Evolutionary conservation across 1,140 invertebrate genomes (phyloP).

Genomic region (Drosophila repleta): DNA sequence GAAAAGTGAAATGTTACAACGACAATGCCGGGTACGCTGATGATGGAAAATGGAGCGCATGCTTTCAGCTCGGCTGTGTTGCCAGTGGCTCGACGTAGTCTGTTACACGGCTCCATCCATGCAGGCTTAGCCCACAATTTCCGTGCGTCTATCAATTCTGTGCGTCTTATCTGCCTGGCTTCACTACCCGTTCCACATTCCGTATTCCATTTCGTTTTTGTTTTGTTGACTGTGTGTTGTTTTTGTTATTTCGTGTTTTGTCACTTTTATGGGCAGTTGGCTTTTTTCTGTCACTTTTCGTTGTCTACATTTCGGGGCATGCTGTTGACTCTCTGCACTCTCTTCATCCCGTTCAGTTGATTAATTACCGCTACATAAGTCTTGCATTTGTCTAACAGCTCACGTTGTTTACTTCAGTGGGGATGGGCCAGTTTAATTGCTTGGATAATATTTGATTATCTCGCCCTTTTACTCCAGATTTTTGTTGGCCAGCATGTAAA

Average conservation of each 20-base stretch:
- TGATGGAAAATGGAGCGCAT: conserved; percentile 50
- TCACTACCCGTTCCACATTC: conserved; percentile 25
- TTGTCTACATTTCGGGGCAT: conserved; percentile 39
- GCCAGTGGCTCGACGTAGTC: conserved; percentile 40
- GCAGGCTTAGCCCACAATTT: conserved; percentile 57
- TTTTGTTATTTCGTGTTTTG: conserved; percentile 36
- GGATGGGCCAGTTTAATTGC: conserved; percentile 32
- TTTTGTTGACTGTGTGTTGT: conserved; percentile 38
- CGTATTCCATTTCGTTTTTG: conserved; percentile 32
- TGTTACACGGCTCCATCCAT: conserved; percentile 20
- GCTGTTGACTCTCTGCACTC: conserved; percentile 17
- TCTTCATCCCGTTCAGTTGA: conserved; percentile 40
- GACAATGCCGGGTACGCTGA: conserved; percentile 58
- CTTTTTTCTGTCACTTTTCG: conserved; percentile 45
- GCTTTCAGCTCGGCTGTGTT: conserved; percentile 49
- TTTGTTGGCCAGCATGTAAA: conserved; percentile 18
- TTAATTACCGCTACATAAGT: conserved; percentile 49
- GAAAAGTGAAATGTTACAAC: conserved; percentile 81
- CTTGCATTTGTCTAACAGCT: conserved; percentile 39
- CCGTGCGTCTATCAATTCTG: conserved; percentile 37
- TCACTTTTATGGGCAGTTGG: conserved; percentile 54
- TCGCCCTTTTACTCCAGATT: conserved; percentile 22
- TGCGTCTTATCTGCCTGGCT: neutral
- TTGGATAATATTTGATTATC: conserved; percentile 49
- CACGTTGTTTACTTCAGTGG: conserved; percentile 16